Base-by-base conservation (phyloP, 2,888 invertebrate genomes). In the Phengaris alcon region DNA sequence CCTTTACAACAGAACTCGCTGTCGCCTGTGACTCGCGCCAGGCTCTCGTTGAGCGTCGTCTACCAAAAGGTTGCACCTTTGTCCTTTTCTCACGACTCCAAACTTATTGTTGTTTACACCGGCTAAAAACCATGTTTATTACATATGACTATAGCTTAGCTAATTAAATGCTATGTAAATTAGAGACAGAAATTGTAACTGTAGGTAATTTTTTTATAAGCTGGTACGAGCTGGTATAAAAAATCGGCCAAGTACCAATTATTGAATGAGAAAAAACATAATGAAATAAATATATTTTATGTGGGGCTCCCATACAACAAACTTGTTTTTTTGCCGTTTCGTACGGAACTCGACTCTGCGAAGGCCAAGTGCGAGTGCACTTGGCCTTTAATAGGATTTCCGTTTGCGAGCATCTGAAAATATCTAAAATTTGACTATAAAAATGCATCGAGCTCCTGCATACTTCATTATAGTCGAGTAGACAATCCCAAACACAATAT, bases 41-140 rank as follows among this genome's bases (percentile, higher is more conserved):
- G 9, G 12, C 35, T 10, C 22, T 10, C 69, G 54, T 57, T 6
- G 15, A 48, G 44, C 75, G 69, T 7, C 46, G n/a, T 68, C 46
- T 70, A 70, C 70, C 48, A 70, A 74, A 75, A 69, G 75, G 69
- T 75, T 70, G 44, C 44, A 77, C 75, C 77, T 77, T 76, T 75
- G 76, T 76, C 52, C 74, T 72, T 73, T 77, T 75, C 76, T 74
- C 75, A 76, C 75, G 76, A 74, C 78, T 75, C 59, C 75, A 75
- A 76, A 68, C 73, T 77, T 76, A 77, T 77, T 75, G 69, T 75
- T 70, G 13, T 22, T 35, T 52, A 52, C 35, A 54, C 75, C 22
- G 51, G 55, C 69, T 70, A 69, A 75, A 75, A 70, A 59, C 22
- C 22, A 54, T 54, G 75, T 48, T 70, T 57, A 75, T 75, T 70